phyloP scores from a whole-genome alignment of 2,888 invertebrate species.

The Arctia plantaginis region DNA sequence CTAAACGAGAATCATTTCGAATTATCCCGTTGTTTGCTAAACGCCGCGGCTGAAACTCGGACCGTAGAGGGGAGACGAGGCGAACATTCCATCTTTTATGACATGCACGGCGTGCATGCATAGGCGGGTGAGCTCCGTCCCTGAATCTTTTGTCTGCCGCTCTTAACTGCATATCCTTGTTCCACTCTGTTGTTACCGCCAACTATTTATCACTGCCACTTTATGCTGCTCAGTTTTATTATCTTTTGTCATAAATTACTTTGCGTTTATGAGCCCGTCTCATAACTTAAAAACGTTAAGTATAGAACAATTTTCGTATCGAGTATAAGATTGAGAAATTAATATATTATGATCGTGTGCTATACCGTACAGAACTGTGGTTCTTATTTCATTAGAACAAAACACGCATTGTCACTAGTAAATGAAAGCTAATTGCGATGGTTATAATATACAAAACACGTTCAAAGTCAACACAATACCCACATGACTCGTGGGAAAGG shows the following conservation, averaged over 20 bases:
- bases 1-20: conserved; percentile 50
- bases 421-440: conserved; percentile 78
- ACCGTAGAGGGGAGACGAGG: conserved; percentile 53
- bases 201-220: conserved; percentile 50
- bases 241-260: conserved; percentile 38
- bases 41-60: conserved; percentile 67
- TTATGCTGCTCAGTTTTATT: conserved; percentile 39
- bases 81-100: conserved; percentile 72
- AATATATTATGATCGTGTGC: conserved; percentile 23
- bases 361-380: conserved; percentile 54
- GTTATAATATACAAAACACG: conserved; percentile 66
- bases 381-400: conserved; percentile 65
- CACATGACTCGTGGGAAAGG: conserved; percentile 67
- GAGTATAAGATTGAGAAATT: conserved; percentile 3
- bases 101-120: conserved; percentile 61
- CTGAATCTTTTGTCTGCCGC: conserved; percentile 56
- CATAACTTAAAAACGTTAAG: conserved; percentile 19
- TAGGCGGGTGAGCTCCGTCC: conserved; percentile 52
- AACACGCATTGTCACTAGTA: conserved; percentile 69
- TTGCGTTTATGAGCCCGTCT: conserved; percentile 29
- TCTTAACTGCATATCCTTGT: conserved; percentile 56
- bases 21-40: conserved; percentile 63
- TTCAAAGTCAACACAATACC: conserved; percentile 63
- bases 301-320: conserved; percentile 18
- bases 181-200: conserved; percentile 54